phyloP scores from a whole-genome alignment of 2,888 invertebrate genomes.

The Ormia ochracea region DNA sequence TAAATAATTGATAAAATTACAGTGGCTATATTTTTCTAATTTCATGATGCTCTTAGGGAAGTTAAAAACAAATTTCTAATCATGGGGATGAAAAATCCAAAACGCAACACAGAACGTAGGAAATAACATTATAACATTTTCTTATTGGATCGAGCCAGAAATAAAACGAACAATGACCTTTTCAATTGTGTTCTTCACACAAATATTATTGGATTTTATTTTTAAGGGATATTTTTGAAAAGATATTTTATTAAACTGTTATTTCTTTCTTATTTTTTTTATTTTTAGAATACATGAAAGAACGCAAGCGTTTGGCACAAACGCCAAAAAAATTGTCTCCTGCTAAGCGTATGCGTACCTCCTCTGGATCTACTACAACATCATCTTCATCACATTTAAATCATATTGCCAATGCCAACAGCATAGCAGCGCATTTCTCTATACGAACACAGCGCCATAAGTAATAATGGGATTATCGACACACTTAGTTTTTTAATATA shows the following conservation, averaged over 20 bases:
- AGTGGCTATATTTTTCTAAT: neutral
- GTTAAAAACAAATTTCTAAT: neutral
- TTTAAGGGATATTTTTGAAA: neutral
- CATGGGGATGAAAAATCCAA: conserved; percentile 43
- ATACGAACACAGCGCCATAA: conserved; percentile 62
- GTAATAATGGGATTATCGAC: conserved; percentile 32
- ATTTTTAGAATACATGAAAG: conserved; percentile 77
- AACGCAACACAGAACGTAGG: conserved; percentile 16
- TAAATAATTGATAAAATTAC: conserved; percentile 40
- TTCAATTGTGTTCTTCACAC: neutral
- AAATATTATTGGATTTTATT: neutral
- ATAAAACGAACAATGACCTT: conserved; percentile 29
- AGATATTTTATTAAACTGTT: neutral
- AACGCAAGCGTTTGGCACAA: conserved; percentile 76
- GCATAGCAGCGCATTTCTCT: conserved; percentile 66
- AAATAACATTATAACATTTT: neutral
- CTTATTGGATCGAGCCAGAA: conserved; percentile 26
- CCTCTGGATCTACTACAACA: conserved; percentile 63
- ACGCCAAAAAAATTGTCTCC: conserved; percentile 76
- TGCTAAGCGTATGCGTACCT: conserved; percentile 74
- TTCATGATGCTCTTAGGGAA: conserved; percentile 20
- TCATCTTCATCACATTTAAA: conserved; percentile 50
- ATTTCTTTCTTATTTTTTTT: conserved; percentile 10
- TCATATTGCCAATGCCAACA: conserved; percentile 62
- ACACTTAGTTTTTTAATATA: conserved; percentile 16